Evolutionary conservation across 2,888 invertebrate genomes (phyloP).

Genomic region (Theristus sp.): DNA sequence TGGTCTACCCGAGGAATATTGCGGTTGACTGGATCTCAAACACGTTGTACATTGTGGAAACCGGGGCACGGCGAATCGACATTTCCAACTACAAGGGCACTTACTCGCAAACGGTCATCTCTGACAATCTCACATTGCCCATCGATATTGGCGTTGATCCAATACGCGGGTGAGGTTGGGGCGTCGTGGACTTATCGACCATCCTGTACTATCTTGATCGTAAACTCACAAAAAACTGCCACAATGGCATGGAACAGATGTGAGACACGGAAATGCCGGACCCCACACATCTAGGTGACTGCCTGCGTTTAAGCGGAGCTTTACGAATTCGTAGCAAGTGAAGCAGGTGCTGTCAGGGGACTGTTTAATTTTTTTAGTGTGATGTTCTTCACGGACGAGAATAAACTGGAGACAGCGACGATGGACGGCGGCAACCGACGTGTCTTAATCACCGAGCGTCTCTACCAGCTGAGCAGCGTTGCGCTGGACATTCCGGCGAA

Average conservation of each 20-base stretch:
- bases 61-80: slow-evolving; percentile 76
- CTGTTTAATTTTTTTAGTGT: neutral
- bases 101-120: slow-evolving; percentile 56
- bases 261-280: too few relatives aligned
- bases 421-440: slow-evolving; percentile 77
- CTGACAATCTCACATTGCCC: slow-evolving; percentile 72
- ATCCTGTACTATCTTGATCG: too few relatives aligned
- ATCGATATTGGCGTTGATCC: slow-evolving; percentile 83
- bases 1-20: slow-evolving; percentile 35
- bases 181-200: neutral
- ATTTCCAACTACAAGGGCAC: slow-evolving; percentile 57
- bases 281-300: too few relatives aligned
- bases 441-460: slow-evolving; percentile 70
- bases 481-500: slow-evolving; percentile 72
- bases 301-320: too few relatives aligned
- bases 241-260: too few relatives aligned
- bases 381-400: slow-evolving; percentile 42
- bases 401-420: slow-evolving; percentile 56
- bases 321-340: too few relatives aligned
- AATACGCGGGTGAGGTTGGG: slow-evolving; percentile 47
- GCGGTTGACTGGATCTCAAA: slow-evolving; percentile 94
- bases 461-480: slow-evolving; percentile 61
- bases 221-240: too few relatives aligned
- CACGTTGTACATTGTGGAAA: slow-evolving; percentile 68
- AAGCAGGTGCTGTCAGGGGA: too few relatives aligned